Conservation (phyloP, 2,113 vertebrate genomes). For the Rattus rattus region DNA sequence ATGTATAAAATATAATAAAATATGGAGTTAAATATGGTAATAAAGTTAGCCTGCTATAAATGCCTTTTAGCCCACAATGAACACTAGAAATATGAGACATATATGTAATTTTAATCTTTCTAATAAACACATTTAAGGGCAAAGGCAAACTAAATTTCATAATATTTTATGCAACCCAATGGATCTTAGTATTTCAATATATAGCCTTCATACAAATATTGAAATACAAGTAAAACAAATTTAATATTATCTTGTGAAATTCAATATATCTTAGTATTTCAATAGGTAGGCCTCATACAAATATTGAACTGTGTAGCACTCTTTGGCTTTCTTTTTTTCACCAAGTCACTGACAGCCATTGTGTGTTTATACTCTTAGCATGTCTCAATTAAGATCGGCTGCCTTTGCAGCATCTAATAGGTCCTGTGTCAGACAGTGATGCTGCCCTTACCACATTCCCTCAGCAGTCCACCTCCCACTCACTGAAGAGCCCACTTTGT, state of each 20-base stretch:
- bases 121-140: not conserved
- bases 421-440: not conserved
- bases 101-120: constrained; percentile 26
- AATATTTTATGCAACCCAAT: not conserved
- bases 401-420: not conserved
- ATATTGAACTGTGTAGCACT: constrained; percentile 3
- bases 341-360: not conserved
- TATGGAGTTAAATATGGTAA: not conserved
- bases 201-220: constrained; percentile 10
- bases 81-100: not conserved
- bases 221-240: not conserved
- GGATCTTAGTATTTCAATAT: constrained; percentile 37
- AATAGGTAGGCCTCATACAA: constrained; percentile 15
- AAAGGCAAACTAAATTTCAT: constrained; percentile 32
- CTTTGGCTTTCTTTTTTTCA: not conserved
- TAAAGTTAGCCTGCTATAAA: not conserved
- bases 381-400: not conserved
- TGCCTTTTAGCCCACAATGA: not conserved
- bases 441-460: not conserved
- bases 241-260: constrained; percentile 12
- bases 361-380: not conserved
- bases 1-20: constrained; percentile 50
- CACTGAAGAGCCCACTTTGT: not conserved
- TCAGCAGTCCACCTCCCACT: not conserved
- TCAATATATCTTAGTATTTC: constrained; percentile 32